Conservation (phyloP, 2,888 invertebrate genomes). For the Psylliodes chrysocephalus region DNA sequence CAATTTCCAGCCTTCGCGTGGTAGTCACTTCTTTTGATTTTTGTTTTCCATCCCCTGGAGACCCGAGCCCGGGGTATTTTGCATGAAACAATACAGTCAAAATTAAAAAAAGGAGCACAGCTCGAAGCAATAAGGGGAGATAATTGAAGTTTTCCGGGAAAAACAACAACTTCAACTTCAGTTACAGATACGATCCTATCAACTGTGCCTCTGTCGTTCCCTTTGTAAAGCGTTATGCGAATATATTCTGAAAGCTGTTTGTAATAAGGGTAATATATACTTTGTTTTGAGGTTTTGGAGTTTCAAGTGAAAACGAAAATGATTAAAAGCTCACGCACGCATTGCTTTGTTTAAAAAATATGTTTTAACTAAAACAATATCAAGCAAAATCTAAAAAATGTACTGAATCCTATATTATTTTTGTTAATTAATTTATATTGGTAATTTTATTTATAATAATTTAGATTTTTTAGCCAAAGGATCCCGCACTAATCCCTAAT, state of each 20-base stretch:
- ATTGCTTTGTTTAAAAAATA: too few species aligned
- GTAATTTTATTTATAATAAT: too few species aligned
- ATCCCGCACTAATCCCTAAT: too few species aligned
- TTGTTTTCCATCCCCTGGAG: constrained; percentile 6
- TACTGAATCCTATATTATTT: too few species aligned
- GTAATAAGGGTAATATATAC: neutral
- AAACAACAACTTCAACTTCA: constrained; percentile 21
- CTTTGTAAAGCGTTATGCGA: neutral
- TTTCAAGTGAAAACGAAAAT: neutral
- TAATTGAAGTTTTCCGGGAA: constrained; percentile 14
- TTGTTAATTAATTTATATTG: too few species aligned
- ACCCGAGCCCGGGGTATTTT: neutral
- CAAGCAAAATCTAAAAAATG: too few species aligned
- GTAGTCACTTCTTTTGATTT: constrained; percentile 19
- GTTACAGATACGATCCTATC: constrained; percentile 16
- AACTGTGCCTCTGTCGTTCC: constrained; percentile 4
- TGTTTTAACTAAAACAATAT: too few species aligned
- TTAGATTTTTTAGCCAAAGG: too few species aligned
- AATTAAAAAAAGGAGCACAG: constrained; percentile 20
- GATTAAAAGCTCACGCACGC: neutral
- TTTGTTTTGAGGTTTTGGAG: neutral
- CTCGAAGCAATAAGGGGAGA: constrained; percentile 18
- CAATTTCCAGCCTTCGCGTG: neutral
- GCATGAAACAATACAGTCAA: constrained; percentile 20
- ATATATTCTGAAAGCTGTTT: neutral